A percentile compares a stretch with the other conserved stretches of the same genome.
Conservation (phyloP, 2,113 vertebrate species). For the Tupaia chinensis region DNA sequence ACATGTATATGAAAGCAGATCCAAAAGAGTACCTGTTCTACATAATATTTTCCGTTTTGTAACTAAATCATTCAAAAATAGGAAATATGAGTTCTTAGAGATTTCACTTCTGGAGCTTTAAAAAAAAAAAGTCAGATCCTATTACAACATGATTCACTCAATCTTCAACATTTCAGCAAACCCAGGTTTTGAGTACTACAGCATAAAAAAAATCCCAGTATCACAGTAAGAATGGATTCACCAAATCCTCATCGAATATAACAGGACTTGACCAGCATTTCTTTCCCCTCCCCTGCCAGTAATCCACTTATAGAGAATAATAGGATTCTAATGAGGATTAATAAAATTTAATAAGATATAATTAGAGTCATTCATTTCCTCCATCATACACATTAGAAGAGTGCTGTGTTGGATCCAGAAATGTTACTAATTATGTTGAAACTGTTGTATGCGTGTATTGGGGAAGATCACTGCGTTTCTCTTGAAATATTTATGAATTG, state of each 20-base stretch:
- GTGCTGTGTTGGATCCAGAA: conserved; percentile 63
- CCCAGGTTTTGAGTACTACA: background rate
- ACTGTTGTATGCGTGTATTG: conserved; percentile 43
- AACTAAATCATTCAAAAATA: background rate
- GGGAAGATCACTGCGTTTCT: conserved; percentile 15
- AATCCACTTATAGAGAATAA: conserved; percentile 79
- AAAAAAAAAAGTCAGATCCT: background rate
- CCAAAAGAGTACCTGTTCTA: background rate
- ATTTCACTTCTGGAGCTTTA: conserved; percentile 2
- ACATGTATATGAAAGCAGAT: too few species aligned
- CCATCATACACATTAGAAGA: conserved; percentile 62
- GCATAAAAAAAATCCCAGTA: background rate
- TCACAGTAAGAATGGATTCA: conserved; percentile 9
- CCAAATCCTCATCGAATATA: background rate
- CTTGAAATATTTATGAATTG: conserved; percentile 20
- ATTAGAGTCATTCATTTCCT: conserved; percentile 79
- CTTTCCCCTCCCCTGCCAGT: background rate
- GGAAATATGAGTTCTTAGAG: background rate
- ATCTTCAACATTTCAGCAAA: background rate
- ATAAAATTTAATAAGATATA: conserved; percentile 79
- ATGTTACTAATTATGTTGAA: conserved; percentile 66
- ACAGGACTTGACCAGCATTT: conserved; percentile 58
- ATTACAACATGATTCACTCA: background rate
- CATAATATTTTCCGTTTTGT: background rate
- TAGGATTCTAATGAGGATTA: conserved; percentile 79